Base-by-base conservation (phyloP, 2,888 invertebrate species). In the Campoletis raptor region DNA sequence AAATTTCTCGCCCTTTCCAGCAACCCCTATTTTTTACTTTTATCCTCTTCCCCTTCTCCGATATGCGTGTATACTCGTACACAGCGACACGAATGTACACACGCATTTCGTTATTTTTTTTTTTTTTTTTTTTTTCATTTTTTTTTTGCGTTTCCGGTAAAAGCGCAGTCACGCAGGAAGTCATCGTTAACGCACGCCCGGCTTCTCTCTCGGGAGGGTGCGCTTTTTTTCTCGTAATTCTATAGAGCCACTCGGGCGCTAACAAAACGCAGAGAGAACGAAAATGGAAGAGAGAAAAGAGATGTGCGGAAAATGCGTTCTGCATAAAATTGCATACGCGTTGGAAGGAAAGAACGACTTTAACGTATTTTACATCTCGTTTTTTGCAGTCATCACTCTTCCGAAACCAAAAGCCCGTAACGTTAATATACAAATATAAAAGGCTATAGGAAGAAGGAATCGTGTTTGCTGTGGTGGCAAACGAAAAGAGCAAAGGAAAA, bases 131-230 rank as follows among this genome's bases (percentile, higher is more conserved):
- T 69, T 81, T 45, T 30, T 42, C n/a, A n/a, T n/a, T 30, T 30
- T 30, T 69, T 81, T 45, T 30, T 42, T 36, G 42, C 69, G 42
- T 37, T 83, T 85, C 79, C 76, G 85, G 79, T 69, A 52, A 78
- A 73, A 61, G 79, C 37, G 72, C 82, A 66, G 85, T 79, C 83
- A 80, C 80, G 76, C 64, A 54, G 42, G 66, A 83, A 86, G 74
- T 80, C 83, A 80, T 85, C 80, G 64, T 72, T 64, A 79, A 69
- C 74, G 69, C 52, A 80, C 70, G 45, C 40, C 57, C 73, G 54
- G 24, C 40, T 48, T 85, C 66, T 72, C 64, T 70, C 45, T 48
- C 48, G 48, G 37, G 15, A 8, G 24, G 15, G 57, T 21, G 57
- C 8, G 61, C 12, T 48, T n/a, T 81, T 24, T 67, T 30, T 57